phyloP scores from a whole-genome alignment of 2,888 invertebrate species.

The Plusia festucae region DNA sequence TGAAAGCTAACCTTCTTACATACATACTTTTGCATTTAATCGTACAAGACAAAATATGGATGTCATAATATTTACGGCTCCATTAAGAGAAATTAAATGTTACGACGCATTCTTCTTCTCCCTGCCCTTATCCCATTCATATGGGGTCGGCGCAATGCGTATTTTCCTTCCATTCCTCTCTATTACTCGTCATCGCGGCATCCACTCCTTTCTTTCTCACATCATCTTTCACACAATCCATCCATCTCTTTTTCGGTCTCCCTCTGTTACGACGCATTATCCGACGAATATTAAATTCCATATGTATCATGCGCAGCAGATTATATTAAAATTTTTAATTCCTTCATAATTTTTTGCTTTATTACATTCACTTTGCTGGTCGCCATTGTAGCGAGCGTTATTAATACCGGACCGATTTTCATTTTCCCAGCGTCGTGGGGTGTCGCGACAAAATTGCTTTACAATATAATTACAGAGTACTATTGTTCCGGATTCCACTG shows the following conservation, averaged over 20 bases:
- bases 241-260: too few relatives aligned
- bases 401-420: slow-evolving; percentile 75
- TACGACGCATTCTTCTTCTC: slow-evolving; percentile 31
- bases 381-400: slow-evolving; percentile 67
- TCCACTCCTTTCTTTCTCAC: too few relatives aligned
- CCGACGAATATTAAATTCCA: slow-evolving; percentile 54
- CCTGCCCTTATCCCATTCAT: too few relatives aligned
- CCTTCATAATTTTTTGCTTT: slow-evolving; percentile 73
- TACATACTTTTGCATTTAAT: too few relatives aligned
- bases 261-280: slow-evolving; percentile 32
- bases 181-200: too few relatives aligned
- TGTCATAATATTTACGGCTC: slow-evolving; percentile 20
- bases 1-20: too few relatives aligned
- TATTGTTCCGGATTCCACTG: slow-evolving; percentile 75
- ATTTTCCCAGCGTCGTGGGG: slow-evolving; percentile 67
- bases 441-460: slow-evolving; percentile 79
- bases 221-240: too few relatives aligned
- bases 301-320: slow-evolving; percentile 47
- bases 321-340: slow-evolving; percentile 68
- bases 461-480: slow-evolving; percentile 84
- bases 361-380: slow-evolving; percentile 67
- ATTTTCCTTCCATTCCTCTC: too few relatives aligned
- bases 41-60: too few relatives aligned
- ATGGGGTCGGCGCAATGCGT: too few relatives aligned
- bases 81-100: slow-evolving; percentile 36